Conservation (phyloP, 2,113 vertebrate species). For the Meleagris gallopavo region DNA sequence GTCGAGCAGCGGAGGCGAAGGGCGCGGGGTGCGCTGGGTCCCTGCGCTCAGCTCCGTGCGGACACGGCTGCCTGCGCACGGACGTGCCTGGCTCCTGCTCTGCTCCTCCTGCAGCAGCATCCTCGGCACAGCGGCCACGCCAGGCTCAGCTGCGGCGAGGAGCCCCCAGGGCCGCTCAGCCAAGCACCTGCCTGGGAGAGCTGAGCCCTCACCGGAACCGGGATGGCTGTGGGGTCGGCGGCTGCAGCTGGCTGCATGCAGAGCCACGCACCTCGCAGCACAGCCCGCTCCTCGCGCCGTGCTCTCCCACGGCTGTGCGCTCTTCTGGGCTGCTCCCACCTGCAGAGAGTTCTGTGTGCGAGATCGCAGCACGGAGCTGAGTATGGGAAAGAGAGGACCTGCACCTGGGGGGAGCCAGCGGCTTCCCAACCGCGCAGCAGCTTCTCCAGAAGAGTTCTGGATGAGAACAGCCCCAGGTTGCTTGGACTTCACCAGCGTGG, state of each 20-base stretch:
- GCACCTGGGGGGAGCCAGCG: background rate
- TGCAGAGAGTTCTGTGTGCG: no score
- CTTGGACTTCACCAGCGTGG: background rate
- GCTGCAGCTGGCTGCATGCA: rapidly evolving
- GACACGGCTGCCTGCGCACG: background rate
- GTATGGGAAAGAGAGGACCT: background rate
- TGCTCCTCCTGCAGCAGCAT: background rate
- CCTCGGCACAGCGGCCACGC: background rate
- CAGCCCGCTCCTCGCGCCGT: rapidly evolving
- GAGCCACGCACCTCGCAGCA: rapidly evolving
- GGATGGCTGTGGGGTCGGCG: background rate
- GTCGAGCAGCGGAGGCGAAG: background rate
- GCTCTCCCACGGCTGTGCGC: rapidly evolving
- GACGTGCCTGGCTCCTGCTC: background rate
- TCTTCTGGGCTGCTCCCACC: background rate
- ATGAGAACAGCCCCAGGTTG: background rate
- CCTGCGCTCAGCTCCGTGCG: rapidly evolving
- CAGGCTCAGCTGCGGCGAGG: background rate
- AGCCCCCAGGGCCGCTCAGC: background rate
- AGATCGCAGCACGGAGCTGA: background rate
- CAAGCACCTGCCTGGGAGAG: background rate
- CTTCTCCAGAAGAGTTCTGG: rapidly evolving
- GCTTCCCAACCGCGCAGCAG: background rate
- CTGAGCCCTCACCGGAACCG: rapidly evolving
- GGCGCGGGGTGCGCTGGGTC: rapidly evolving